Percentiles rank a stretch among this genome's conserved stretches.
These are phyloP conservation scores for Tanypteryx hageni DNA, from an alignment of 2,888 invertebrate species.

Conservation along the genomic window DNA sequence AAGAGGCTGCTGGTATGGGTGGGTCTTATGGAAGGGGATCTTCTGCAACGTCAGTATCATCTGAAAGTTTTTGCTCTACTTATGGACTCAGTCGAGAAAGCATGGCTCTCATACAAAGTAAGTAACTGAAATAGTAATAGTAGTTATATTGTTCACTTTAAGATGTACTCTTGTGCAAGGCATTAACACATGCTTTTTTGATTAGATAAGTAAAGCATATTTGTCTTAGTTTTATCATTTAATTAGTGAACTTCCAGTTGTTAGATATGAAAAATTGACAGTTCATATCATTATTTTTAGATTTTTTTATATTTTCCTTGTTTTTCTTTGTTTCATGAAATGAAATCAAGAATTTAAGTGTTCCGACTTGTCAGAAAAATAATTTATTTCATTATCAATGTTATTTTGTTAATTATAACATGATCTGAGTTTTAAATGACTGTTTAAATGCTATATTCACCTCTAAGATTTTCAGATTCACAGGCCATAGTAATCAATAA, in stretches of 20 bases:
- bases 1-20: slow-evolving; percentile 72
- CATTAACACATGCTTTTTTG: not conserved
- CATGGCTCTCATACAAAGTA: slow-evolving; percentile 77
- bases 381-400: too few species aligned
- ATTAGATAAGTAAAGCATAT: too few species aligned
- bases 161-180: not conserved
- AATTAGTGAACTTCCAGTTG: too few species aligned
- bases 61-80: slow-evolving; percentile 75
- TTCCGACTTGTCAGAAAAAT: too few species aligned
- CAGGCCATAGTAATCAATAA: not conserved
- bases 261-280: too few species aligned
- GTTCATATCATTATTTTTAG: too few species aligned
- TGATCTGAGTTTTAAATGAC: not conserved
- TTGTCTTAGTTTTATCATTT: too few species aligned
- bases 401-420: not conserved
- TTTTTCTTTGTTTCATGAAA: too few species aligned
- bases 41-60: slow-evolving; percentile 25
- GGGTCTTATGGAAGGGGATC: slow-evolving; percentile 69
- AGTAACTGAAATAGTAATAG: slow-evolving; percentile 67
- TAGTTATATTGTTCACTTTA: not conserved
- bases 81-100: slow-evolving; percentile 77
- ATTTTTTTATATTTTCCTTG: too few species aligned
- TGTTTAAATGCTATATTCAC: not conserved
- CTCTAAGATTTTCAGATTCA: not conserved
- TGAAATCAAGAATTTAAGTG: too few species aligned